These are phyloP conservation scores for Oxystoma pomonae DNA, from an alignment of 2,888 invertebrate species.

Conservation along the genomic window DNA sequence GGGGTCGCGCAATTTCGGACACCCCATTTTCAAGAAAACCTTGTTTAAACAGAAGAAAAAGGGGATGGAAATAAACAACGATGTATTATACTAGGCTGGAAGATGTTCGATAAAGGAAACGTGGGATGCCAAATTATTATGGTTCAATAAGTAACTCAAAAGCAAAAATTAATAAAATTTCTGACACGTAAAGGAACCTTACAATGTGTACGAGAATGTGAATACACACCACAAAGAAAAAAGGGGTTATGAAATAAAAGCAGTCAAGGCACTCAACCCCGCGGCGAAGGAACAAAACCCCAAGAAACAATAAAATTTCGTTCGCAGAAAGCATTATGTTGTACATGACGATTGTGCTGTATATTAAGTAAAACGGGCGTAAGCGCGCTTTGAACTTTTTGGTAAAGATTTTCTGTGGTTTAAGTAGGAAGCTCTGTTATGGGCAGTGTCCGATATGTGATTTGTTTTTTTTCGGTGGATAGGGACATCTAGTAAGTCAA, in stretches of 20 bases:
- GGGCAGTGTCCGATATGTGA: no score
- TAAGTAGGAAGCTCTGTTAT: no score
- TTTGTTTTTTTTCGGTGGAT: no score
- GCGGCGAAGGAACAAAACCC: constrained; percentile 19
- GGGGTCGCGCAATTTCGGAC: background rate
- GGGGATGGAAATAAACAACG: background rate
- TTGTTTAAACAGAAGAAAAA: background rate
- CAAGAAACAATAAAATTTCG: constrained; percentile 23
- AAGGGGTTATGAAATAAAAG: constrained; percentile 19
- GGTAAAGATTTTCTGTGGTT: no score
- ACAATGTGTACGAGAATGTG: background rate
- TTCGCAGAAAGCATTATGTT: constrained; percentile 16
- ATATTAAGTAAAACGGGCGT: no score
- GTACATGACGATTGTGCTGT: constrained; percentile 11
- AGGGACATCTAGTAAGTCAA: no score
- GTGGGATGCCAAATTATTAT: no score
- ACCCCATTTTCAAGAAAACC: background rate
- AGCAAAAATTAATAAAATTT: no score
- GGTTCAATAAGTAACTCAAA: no score
- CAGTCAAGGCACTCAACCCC: constrained; percentile 12
- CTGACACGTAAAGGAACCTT: no score
- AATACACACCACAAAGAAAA: constrained; percentile 8
- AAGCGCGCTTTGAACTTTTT: no score
- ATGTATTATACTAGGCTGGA: background rate
- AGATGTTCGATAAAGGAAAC: background rate